A percentile compares a stretch with the other conserved stretches of the same genome.
Evolutionary conservation across 1,140 invertebrate species (phyloP).

Genomic region (Kradibia gibbosae): DNA sequence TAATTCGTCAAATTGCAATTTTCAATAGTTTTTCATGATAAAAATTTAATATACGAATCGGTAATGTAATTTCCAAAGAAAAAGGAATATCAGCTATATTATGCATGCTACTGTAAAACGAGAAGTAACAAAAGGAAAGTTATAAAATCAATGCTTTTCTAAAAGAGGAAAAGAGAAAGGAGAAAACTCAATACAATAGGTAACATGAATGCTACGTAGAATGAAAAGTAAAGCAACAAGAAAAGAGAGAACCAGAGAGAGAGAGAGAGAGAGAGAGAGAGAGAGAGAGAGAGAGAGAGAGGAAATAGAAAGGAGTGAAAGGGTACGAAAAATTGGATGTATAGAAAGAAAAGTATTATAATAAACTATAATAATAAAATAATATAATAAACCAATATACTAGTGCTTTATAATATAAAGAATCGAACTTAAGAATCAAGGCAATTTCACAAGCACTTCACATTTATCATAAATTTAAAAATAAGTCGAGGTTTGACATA

Average conservation of each 20-base stretch:
- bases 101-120: constrained; percentile 28
- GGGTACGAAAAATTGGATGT: background rate
- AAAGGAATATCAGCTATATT: background rate
- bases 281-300: background rate
- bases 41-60: constrained; percentile 6
- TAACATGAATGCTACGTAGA: background rate
- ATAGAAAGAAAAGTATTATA: constrained; percentile 17
- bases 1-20: background rate
- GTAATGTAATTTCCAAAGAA: constrained; percentile 11
- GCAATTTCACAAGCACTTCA: background rate
- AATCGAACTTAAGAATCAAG: constrained; percentile 11
- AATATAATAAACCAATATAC: background rate
- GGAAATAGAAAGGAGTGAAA: background rate
- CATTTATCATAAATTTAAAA: background rate
- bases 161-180: background rate
- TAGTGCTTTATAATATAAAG: background rate
- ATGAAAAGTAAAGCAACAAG: background rate
- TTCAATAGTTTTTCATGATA: background rate
- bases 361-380: too few species aligned
- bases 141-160: constrained; percentile 8
- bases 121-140: constrained; percentile 28
- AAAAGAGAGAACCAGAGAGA: background rate
- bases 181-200: background rate
- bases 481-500: background rate
- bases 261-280: constrained; percentile 2